Percentiles rank a stretch among this genome's conserved stretches.
Conservation (phyloP, 64 coral and sea anemone genomes). For the Montipora efflorescens region DNA sequence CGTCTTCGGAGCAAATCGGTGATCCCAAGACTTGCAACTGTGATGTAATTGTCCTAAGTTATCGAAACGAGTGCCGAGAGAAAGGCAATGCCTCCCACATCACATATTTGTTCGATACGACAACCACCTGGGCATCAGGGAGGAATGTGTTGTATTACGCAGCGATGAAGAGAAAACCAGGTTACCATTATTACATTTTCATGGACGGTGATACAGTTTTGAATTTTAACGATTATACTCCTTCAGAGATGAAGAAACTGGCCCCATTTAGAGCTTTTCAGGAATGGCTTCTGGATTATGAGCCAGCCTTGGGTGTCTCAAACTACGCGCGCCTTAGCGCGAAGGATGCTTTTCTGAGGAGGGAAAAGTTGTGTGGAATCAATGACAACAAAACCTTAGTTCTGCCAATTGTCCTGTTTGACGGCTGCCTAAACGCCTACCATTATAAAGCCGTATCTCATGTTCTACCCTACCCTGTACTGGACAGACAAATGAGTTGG, state of each 20-base stretch:
- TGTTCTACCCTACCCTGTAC: conserved; percentile 37
- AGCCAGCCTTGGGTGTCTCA: conserved; percentile 49
- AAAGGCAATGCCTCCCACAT: conserved; percentile 7
- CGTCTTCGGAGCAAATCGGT: conserved; percentile 8
- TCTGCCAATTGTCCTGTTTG: conserved; percentile 47
- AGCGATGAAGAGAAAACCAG: conserved; percentile 8
- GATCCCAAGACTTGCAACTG: conserved; percentile 49
- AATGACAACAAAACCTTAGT: conserved; percentile 5
- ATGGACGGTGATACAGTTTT: conserved; percentile 50
- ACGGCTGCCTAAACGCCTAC: conserved; percentile 47
- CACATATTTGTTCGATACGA: conserved; percentile 44
- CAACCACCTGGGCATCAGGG: conserved; percentile 52
- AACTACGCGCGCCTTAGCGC: conserved; percentile 11
- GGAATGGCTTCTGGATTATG: conserved; percentile 50
- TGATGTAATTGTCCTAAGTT: conserved; percentile 71
- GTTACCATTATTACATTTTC: conserved; percentile 66
- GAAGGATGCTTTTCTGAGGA: neutral
- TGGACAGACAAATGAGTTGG: conserved; percentile 24
- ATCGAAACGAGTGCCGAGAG: neutral
- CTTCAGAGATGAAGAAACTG: neutral
- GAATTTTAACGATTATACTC: conserved; percentile 1
- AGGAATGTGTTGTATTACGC: conserved; percentile 44
- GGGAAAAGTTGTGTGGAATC: conserved; percentile 8
- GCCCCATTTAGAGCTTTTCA: conserved; percentile 29
- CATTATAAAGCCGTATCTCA: conserved; percentile 43